Base-by-base conservation (phyloP, 2,113 vertebrate genomes). In the Pogona vitticeps region DNA sequence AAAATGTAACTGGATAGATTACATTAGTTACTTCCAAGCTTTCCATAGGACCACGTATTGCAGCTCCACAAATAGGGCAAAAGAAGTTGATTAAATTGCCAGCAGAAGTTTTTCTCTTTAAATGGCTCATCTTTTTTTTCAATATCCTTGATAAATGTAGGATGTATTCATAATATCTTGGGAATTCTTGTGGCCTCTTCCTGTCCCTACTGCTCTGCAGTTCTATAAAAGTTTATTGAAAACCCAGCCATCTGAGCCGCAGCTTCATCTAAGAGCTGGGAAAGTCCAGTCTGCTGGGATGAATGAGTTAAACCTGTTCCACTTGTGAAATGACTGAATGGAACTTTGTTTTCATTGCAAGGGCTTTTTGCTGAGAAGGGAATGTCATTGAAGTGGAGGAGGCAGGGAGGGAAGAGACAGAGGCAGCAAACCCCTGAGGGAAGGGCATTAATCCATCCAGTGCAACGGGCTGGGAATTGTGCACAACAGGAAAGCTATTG, bases 311-410 rank as follows among this genome's bases (percentile, higher is more conserved):
- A 76, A 76, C 71, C 38, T 67, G 70, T 38, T 81, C 59, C 70
- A 80, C 58, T 82, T 67, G 21, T 87, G 85, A 72, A 82, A 76
- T 56, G 59, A 81, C 61, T 67, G 85, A 65, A 67, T 52, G 59
- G 85, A 76, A 87, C 79, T 81, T 76, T 81, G 78, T 86, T 75
- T 87, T 87, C 42, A 67, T n/a, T 76, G 71, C 79, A 87, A 61
- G 59, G 20, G 65, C 21, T 79, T 73, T 78, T 56, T 76, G 83
- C 72, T 84, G 83, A 84, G 83, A 76, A 31, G 72, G 83, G 73
- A 84, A 76, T 84, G 72, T 38, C 83, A 84, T 65, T 84, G 83
- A 84, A 84, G 83, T 84, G 72, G 83, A 15, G 21, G 68, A 46
- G 72, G 7, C 1, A n/a, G 72, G 26, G 72, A 17, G 56, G n/a